Evolutionary conservation across 2,113 vertebrate genomes (phyloP).

Genomic region (Cyanoramphus novaezelandiae): DNA sequence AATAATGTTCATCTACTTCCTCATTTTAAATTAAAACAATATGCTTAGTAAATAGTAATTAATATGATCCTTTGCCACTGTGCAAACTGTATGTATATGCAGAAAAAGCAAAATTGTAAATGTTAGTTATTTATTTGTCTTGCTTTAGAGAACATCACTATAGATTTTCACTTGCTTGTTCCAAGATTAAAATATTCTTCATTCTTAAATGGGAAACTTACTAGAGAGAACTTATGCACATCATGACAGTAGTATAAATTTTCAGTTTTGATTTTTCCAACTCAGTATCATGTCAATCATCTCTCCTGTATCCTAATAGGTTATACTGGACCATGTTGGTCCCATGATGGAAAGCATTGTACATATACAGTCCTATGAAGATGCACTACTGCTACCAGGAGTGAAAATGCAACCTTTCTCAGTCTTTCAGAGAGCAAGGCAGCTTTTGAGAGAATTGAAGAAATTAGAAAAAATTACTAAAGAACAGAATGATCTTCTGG

Average conservation of each 20-base stretch:
- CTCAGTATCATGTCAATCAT: background rate
- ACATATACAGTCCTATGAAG: constrained; percentile 82
- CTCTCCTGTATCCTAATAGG: constrained; percentile 64
- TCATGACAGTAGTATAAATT: background rate
- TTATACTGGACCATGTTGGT: constrained; percentile 78
- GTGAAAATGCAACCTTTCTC: constrained; percentile 75
- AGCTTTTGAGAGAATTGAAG: constrained; percentile 79
- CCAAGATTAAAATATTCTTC: background rate
- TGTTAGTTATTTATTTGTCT: background rate
- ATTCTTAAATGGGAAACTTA: background rate
- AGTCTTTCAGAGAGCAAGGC: constrained; percentile 80
- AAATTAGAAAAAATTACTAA: constrained; percentile 84
- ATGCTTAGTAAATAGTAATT: background rate
- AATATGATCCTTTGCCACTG: background rate
- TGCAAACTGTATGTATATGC: background rate
- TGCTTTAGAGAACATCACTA: background rate
- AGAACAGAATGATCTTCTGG: constrained; percentile 77
- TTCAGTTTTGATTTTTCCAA: background rate
- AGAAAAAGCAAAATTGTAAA: background rate
- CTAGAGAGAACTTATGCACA: background rate
- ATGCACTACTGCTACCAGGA: constrained; percentile 78
- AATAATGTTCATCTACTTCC: background rate
- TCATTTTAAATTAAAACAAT: background rate
- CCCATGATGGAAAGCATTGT: constrained; percentile 83
- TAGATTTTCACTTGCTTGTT: background rate